These are phyloP conservation scores for Asarcornis scutulata DNA, from an alignment of 2,113 vertebrate genomes.

Conservation along the genomic window DNA sequence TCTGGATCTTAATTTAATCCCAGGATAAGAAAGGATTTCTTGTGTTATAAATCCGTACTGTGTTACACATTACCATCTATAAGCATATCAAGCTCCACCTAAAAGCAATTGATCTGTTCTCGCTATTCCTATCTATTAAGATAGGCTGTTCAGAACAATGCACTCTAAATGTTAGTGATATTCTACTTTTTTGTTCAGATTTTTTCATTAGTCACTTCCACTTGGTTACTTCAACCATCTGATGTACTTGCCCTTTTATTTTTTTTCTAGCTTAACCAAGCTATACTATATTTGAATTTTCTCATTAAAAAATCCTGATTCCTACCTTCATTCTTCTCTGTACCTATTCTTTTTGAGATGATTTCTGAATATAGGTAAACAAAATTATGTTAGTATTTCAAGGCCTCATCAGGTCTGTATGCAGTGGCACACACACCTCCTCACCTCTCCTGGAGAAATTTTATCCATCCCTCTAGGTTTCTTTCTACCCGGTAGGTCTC, in stretches of 20 bases:
- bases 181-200: neutral
- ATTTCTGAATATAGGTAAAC: neutral
- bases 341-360: neutral
- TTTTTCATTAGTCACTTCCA: neutral
- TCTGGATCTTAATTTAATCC: neutral
- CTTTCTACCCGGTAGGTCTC: neutral
- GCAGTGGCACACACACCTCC: fast-evolving
- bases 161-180: neutral
- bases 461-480: neutral
- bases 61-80: neutral
- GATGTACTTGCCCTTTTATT: neutral
- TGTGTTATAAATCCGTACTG: neutral
- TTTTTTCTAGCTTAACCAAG: neutral
- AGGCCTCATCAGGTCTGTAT: neutral
- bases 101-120: neutral
- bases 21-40: neutral
- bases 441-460: neutral
- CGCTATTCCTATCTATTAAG: neutral
- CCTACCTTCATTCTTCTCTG: neutral
- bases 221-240: neutral
- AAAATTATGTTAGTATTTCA: neutral
- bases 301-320: neutral
- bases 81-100: neutral
- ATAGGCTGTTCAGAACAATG: neutral
- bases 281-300: neutral